Conservation (phyloP, 37 sponge, comb jelly and placozoan genomes). For the Eunapius fragilis region DNA sequence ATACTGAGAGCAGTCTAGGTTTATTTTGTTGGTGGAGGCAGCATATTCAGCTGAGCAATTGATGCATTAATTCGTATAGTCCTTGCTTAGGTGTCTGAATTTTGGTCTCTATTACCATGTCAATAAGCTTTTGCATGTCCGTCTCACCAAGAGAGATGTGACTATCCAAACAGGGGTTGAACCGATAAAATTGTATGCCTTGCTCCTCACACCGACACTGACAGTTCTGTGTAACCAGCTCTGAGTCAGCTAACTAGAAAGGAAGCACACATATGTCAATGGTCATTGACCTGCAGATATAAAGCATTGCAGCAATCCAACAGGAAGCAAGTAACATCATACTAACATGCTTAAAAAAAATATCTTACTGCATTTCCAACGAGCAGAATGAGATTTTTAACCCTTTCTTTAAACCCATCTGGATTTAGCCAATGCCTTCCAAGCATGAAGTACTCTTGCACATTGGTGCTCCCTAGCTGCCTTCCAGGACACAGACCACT, state of each 20-base stretch:
- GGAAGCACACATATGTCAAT: neutral
- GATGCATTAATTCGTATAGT: neutral
- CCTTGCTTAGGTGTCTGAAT: neutral
- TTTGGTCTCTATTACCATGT: neutral
- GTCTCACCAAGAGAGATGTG: neutral
- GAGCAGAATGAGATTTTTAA: constrained; percentile 23
- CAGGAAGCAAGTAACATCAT: neutral
- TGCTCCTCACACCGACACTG: neutral
- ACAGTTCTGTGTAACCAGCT: neutral
- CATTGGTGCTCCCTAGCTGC: neutral
- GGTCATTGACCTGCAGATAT: neutral
- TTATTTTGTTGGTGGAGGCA: too few species aligned
- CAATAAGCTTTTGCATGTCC: neutral
- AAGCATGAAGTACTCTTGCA: neutral
- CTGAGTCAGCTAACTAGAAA: neutral
- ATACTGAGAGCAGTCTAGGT: too few species aligned
- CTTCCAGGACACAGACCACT: neutral
- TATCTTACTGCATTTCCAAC: constrained; percentile 53
- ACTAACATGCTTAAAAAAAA: too few species aligned
- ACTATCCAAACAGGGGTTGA: neutral
- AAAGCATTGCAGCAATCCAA: neutral
- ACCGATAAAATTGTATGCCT: neutral
- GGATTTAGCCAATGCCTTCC: neutral
- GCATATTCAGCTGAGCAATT: neutral
- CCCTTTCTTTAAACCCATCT: neutral